Evolutionary conservation across 2,888 invertebrate genomes (phyloP).

Genomic region (Andrena marginata): DNA sequence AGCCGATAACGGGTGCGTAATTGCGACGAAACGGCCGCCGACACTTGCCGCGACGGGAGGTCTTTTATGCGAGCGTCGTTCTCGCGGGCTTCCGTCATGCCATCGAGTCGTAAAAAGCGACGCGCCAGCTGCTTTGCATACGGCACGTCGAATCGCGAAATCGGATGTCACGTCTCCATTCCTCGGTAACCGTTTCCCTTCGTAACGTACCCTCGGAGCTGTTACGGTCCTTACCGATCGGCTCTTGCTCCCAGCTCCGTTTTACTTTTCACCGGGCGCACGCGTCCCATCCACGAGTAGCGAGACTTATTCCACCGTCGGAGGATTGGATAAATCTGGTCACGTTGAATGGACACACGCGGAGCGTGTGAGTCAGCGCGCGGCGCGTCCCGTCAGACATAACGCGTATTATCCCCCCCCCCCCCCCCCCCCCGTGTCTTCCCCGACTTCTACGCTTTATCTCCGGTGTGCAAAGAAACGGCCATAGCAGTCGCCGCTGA

Average conservation of each 20-base stretch:
- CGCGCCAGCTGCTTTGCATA: slow-evolving; percentile 71
- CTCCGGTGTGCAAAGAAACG: slow-evolving; percentile 67
- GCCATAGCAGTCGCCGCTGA: slow-evolving; percentile 40
- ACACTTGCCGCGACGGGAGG: slow-evolving; percentile 70
- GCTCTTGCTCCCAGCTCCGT: neutral
- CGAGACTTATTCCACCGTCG: slow-evolving; percentile 1
- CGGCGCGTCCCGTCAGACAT: slow-evolving; percentile 18
- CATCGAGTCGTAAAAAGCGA: slow-evolving; percentile 67
- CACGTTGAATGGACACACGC: slow-evolving; percentile 31
- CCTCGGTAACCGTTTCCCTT: slow-evolving; percentile 22
- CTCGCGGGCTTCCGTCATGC: slow-evolving; percentile 35
- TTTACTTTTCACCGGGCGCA: slow-evolving; percentile 7
- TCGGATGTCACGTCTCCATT: slow-evolving; percentile 73
- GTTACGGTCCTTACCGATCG: slow-evolving; percentile 35
- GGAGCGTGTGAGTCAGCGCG: slow-evolving; percentile 10
- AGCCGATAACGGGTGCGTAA: slow-evolving; percentile 73
- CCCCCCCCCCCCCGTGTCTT: slow-evolving; percentile 21
- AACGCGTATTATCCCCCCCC: slow-evolving; percentile 55
- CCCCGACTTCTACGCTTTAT: slow-evolving; percentile 60
- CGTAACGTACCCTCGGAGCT: slow-evolving; percentile 23
- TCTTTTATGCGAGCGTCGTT: slow-evolving; percentile 64
- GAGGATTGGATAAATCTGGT: slow-evolving; percentile 43
- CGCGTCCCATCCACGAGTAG: neutral
- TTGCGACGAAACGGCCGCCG: slow-evolving; percentile 68
- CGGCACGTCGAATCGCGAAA: slow-evolving; percentile 76